Percentiles rank a stretch among this genome's conserved stretches.
phyloP scores from a whole-genome alignment of 2,797 vertebrate genomes.

The Labroides dimidiatus region DNA sequence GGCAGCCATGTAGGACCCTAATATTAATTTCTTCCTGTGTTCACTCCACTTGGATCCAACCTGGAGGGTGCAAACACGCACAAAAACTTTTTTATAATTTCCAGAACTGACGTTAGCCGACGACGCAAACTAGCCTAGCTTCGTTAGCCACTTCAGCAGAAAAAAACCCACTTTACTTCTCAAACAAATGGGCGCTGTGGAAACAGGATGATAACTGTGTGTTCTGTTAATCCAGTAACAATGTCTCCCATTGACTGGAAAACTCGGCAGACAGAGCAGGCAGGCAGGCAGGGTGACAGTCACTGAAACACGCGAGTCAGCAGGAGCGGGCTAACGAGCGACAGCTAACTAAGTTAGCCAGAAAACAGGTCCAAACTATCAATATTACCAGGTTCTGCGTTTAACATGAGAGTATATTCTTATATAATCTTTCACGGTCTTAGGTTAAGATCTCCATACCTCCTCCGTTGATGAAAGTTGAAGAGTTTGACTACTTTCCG shows the following conservation, averaged over 20 bases:
- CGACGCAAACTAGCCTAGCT: background rate
- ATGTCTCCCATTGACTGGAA: constrained; percentile 5
- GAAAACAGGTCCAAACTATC: background rate
- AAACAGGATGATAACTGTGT: background rate
- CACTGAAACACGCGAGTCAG: constrained; percentile 10
- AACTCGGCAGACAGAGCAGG: background rate
- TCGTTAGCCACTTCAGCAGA: background rate
- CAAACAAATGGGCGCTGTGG: background rate
- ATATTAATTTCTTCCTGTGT: background rate
- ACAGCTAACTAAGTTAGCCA: constrained; percentile 23
- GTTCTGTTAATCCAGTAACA: background rate
- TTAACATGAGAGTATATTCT: background rate
- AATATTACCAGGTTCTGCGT: fast-evolving
- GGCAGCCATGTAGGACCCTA: constrained; percentile 78
- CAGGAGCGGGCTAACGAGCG: constrained; percentile 18
- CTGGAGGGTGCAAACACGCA: constrained; percentile 9
- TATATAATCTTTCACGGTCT: fast-evolving
- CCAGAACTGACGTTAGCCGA: background rate
- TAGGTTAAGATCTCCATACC: background rate
- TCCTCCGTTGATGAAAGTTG: background rate
- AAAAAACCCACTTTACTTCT: background rate
- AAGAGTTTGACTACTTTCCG: constrained; percentile 1
- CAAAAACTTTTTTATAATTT: background rate
- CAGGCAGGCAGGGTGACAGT: background rate
- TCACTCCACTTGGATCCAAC: constrained; percentile 10